Evolutionary conservation across 2,113 vertebrate species (phyloP).

Genomic region (Phodopus roborovskii): DNA sequence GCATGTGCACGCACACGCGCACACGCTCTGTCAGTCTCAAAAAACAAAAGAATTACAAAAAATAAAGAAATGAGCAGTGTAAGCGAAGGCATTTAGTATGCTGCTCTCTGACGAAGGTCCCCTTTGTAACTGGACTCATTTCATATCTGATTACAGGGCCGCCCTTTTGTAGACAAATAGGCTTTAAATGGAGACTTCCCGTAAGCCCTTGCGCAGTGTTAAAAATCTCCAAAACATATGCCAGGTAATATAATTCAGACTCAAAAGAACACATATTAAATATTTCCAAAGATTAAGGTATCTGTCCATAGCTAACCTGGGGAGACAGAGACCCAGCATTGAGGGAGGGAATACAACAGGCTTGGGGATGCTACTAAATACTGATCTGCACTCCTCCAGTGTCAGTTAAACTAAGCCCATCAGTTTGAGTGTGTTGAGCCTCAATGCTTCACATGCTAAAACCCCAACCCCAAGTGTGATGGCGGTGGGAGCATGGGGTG

Average conservation of each 20-base stretch:
- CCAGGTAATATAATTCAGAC: background rate
- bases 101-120: background rate
- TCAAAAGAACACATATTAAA: background rate
- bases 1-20: too few relatives aligned
- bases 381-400: too few relatives aligned
- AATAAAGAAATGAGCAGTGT: background rate
- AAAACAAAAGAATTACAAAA: background rate
- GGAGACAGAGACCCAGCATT: background rate
- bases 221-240: background rate
- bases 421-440: background rate
- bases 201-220: background rate
- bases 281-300: background rate
- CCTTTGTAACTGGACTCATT: background rate
- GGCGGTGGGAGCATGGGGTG: background rate
- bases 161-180: background rate
- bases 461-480: background rate
- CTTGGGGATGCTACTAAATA: background rate
- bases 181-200: background rate
- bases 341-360: background rate
- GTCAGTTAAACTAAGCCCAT: background rate
- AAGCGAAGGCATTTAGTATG: background rate
- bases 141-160: background rate
- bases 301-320: background rate
- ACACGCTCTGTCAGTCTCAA: too few relatives aligned
- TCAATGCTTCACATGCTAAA: background rate